Conservation (phyloP, 2,797 vertebrate genomes). For the Rhabdophis nuchalis region DNA sequence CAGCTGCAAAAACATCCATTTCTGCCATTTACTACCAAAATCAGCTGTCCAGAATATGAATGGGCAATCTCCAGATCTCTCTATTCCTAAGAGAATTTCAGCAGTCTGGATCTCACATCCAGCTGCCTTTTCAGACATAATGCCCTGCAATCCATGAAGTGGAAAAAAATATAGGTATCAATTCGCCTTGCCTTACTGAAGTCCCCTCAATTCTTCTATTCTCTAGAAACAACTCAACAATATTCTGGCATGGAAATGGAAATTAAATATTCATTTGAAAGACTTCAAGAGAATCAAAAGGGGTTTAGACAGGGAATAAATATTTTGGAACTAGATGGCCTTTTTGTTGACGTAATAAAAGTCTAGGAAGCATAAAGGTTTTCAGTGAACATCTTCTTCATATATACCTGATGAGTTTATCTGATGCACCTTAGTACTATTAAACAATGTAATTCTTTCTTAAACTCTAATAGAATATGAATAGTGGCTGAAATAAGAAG, state of each 20-base stretch:
- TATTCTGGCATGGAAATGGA: neutral
- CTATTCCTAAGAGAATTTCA: neutral
- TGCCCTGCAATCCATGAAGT: neutral
- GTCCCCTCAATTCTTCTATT: neutral
- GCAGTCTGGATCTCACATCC: neutral
- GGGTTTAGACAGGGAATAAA: neutral
- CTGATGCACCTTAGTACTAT: neutral
- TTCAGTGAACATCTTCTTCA: neutral
- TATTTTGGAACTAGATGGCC: constrained; percentile 31
- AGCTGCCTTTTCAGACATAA: neutral
- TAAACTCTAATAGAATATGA: neutral
- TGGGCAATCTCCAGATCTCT: neutral
- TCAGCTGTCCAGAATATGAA: neutral
- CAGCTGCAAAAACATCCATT: neutral
- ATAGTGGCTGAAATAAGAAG: neutral
- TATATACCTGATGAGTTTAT: neutral
- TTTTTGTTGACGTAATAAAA: constrained; percentile 19
- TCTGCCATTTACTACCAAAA: neutral
- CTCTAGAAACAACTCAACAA: neutral
- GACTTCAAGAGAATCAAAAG: neutral
- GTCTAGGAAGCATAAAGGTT: neutral
- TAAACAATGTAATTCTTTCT: neutral
- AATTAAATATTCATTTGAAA: constrained; percentile 17
- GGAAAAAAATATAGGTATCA: neutral
- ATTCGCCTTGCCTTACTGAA: neutral